Evolutionary conservation across 2,797 vertebrate genomes (phyloP).

Genomic region (Sparus aurata): DNA sequence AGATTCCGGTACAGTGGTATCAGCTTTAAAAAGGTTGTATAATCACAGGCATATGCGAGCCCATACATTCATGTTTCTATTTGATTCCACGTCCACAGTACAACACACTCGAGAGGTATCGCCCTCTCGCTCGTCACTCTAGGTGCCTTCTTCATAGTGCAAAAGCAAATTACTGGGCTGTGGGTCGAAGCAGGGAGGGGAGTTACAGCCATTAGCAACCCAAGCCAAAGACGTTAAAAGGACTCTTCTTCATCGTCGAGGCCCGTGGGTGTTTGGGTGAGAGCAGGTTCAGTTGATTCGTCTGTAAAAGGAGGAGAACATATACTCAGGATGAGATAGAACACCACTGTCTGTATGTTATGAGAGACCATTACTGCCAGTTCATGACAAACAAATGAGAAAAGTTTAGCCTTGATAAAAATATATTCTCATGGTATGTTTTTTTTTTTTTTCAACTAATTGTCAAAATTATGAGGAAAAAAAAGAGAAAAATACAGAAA

Average conservation of each 20-base stretch:
- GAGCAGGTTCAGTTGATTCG: constrained; percentile 88
- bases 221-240: constrained; percentile 36
- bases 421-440: too few relatives aligned
- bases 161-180: constrained; percentile 83
- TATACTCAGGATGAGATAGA: neutral
- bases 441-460: too few relatives aligned
- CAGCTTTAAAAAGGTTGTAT: constrained; percentile 43
- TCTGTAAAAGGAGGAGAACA: constrained; percentile 74
- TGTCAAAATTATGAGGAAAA: too few relatives aligned
- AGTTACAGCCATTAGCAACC: constrained; percentile 53
- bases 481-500: too few relatives aligned
- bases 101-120: constrained; percentile 32
- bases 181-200: constrained; percentile 56
- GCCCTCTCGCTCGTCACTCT: constrained; percentile 38
- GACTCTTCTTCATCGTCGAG: constrained; percentile 20
- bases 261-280: neutral
- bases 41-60: constrained; percentile 48
- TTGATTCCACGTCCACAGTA: constrained; percentile 60
- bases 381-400: too few relatives aligned
- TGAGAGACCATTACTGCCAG: too few relatives aligned
- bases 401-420: too few relatives aligned
- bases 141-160: constrained; percentile 81
- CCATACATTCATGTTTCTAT: constrained; percentile 72
- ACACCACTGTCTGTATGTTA: too few relatives aligned
- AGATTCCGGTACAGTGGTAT: constrained; percentile 40